Conservation (phyloP, 2,888 invertebrate species). For the Dryococelus australis region DNA sequence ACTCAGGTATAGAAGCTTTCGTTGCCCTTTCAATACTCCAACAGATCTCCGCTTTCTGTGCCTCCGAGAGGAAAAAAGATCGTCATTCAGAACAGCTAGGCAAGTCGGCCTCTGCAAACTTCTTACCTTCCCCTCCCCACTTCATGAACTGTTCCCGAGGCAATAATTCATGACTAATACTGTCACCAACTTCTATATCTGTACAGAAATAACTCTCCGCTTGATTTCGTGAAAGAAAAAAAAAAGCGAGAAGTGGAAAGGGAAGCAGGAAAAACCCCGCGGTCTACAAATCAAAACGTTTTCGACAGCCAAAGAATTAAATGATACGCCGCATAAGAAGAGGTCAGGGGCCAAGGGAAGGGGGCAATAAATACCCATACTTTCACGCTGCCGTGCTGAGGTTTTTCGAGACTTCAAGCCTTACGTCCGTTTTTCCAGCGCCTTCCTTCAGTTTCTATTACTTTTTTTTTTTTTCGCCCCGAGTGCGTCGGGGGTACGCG, state of each 20-base stretch:
- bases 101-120: not conserved
- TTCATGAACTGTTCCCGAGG: not conserved
- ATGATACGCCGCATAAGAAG: constrained; percentile 16
- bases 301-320: constrained; percentile 16
- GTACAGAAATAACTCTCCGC: not conserved
- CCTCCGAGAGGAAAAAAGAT: constrained; percentile 25
- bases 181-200: constrained; percentile 16
- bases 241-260: not conserved
- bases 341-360: not conserved
- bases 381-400: not conserved
- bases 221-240: not conserved
- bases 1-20: not conserved
- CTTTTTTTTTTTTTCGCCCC: not conserved
- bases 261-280: not conserved
- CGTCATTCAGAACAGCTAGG: constrained; percentile 1
- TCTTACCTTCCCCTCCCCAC: constrained; percentile 7
- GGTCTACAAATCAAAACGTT: constrained; percentile 2
- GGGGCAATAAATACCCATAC: constrained; percentile 1
- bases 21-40: constrained; percentile 4
- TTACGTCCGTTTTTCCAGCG: constrained; percentile 16
- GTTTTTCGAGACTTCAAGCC: not conserved
- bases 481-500: not conserved
- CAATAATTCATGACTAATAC: constrained; percentile 4
- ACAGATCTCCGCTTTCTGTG: not conserved
- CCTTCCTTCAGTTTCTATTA: not conserved